Evolutionary conservation across 2,113 vertebrate genomes (phyloP).

Genomic region (Rhinopomastus cyanomelas): DNA sequence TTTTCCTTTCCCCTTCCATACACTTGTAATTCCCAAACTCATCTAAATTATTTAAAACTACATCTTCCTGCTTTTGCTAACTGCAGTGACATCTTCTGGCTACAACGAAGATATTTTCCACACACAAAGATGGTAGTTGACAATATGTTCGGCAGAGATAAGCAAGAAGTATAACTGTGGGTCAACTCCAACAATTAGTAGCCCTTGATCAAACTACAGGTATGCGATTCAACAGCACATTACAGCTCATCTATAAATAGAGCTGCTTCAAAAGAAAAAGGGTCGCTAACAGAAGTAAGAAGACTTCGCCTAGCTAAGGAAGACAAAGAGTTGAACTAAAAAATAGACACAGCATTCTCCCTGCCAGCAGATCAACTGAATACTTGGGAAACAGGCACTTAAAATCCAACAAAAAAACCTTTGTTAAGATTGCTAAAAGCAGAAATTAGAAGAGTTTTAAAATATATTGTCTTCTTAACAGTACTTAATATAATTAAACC

Average conservation of each 20-base stretch:
- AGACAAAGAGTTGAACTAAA: background rate
- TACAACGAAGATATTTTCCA: background rate
- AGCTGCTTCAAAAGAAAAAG: background rate
- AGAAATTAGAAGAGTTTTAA: background rate
- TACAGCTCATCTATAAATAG: slow-evolving; percentile 6
- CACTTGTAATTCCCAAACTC: background rate
- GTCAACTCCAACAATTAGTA: background rate
- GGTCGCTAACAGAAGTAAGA: background rate
- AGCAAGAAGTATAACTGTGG: background rate
- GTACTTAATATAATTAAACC: background rate
- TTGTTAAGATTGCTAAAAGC: background rate
- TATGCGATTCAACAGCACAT: background rate
- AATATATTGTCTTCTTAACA: background rate
- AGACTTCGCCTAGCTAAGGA: background rate
- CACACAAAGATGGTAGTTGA: background rate
- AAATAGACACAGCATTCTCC: background rate
- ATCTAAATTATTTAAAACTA: background rate
- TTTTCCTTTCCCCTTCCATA: background rate
- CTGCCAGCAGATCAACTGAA: background rate
- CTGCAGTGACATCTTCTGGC: slow-evolving; percentile 60
- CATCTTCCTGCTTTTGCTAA: background rate
- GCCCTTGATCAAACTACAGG: background rate
- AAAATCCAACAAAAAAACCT: background rate
- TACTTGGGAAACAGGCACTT: background rate
- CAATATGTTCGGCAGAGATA: background rate